A percentile compares a stretch with the other conserved stretches of the same genome.
Evolutionary conservation across 2,797 vertebrate species (phyloP).

Genomic region (Acridotheres tristis): DNA sequence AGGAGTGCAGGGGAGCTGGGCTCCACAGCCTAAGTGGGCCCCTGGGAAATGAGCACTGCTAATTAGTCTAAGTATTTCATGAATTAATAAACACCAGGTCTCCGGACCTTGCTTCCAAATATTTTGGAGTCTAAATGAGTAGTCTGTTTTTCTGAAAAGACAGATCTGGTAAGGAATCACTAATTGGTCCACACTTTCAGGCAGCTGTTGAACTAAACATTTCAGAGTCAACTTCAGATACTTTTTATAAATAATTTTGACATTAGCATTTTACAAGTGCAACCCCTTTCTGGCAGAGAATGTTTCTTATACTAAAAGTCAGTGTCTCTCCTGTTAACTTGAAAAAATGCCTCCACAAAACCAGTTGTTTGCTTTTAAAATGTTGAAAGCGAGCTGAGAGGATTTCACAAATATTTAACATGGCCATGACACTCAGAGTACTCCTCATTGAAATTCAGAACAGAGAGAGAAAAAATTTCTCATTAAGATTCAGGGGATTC

Average conservation of each 20-base stretch:
- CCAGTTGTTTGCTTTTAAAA: slow-evolving; percentile 16
- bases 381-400: neutral
- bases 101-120: slow-evolving; percentile 1
- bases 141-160: neutral
- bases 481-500: slow-evolving; percentile 44
- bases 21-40: neutral
- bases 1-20: neutral
- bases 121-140: neutral
- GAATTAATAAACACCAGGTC: slow-evolving; percentile 7
- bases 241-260: neutral
- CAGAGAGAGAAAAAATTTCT: neutral
- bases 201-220: neutral
- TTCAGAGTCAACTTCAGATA: neutral
- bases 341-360: neutral
- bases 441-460: slow-evolving; percentile 40
- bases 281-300: neutral
- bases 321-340: neutral
- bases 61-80: neutral
- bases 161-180: neutral
- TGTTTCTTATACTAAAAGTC: neutral
- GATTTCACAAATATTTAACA: slow-evolving; percentile 50
- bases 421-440: neutral
- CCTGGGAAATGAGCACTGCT: neutral
- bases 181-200: neutral
- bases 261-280: neutral